A percentile compares a stretch with the other conserved stretches of the same genome.
phyloP scores from a whole-genome alignment of 2,888 invertebrate genomes.

The Bombylius discolor region DNA sequence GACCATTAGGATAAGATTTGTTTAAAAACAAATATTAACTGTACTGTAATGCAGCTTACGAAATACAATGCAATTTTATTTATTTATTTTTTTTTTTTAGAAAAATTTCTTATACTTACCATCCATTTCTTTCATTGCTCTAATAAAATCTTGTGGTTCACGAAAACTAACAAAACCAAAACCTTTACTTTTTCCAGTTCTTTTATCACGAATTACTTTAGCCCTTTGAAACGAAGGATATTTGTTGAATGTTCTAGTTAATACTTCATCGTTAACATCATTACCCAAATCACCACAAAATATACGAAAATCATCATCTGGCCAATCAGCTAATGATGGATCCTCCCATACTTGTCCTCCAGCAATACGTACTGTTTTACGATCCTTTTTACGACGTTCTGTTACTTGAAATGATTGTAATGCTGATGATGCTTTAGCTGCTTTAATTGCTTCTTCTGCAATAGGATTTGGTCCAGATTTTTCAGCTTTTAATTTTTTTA shows the following conservation, averaged over 20 bases:
- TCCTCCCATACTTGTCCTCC: conserved; percentile 97
- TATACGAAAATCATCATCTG: conserved; percentile 95
- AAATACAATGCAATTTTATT: background rate
- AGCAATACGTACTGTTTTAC: conserved; percentile 66
- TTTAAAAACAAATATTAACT: background rate
- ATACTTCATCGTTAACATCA: conserved; percentile 94
- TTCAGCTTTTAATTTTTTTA: conserved; percentile 50
- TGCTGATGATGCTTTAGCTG: conserved; percentile 45
- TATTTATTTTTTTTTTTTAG: background rate
- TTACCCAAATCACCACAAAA: conserved; percentile 99
- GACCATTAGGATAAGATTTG: conserved; percentile 30
- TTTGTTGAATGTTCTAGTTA: conserved; percentile 91
- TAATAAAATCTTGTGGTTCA: conserved; percentile 93
- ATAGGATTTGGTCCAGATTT: conserved; percentile 49
- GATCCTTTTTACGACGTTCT: conserved; percentile 37
- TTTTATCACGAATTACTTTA: conserved; percentile 89
- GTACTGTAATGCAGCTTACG: background rate
- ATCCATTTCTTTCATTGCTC: conserved; percentile 99
- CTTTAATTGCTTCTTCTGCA: conserved; percentile 50
- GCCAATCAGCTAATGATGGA: conserved; percentile 84
- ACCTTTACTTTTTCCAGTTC: conserved; percentile 96
- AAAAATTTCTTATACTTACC: conserved; percentile 53
- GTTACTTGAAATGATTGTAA: conserved; percentile 44
- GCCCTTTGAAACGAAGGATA: conserved; percentile 88
- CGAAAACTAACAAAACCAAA: conserved; percentile 98